Percentiles rank a stretch among this genome's conserved stretches.
These are phyloP conservation scores for Gastrophryne carolinensis DNA, from an alignment of 2,797 vertebrate genomes.

Conservation along the genomic window DNA sequence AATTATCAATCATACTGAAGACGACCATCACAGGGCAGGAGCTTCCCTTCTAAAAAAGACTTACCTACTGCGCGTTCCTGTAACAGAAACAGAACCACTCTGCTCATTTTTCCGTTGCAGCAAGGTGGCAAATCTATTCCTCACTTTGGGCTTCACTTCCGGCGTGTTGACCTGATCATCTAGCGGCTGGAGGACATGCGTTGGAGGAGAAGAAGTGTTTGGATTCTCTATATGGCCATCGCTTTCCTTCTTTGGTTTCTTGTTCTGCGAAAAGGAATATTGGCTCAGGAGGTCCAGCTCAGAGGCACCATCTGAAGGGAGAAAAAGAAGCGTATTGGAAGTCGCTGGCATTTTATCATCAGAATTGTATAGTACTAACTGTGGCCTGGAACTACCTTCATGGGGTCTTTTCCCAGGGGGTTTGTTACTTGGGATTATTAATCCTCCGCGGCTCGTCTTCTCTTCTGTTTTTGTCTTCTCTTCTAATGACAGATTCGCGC, in stretches of 20 bases:
- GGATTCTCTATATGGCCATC: conserved; percentile 34
- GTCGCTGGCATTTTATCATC: background rate
- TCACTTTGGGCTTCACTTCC: conserved; percentile 53
- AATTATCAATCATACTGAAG: too few relatives aligned
- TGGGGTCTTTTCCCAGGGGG: conserved; percentile 76
- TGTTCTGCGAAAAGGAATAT: conserved; percentile 75
- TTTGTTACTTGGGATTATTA: conserved; percentile 72
- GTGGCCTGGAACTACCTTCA: too few relatives aligned
- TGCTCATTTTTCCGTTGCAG: conserved; percentile 80
- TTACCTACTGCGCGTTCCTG: conserved; percentile 86
- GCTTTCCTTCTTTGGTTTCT: conserved; percentile 69
- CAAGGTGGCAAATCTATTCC: conserved; percentile 83
- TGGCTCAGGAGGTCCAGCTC: conserved; percentile 85
- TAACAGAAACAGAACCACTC: conserved; percentile 63
- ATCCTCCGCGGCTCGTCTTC: conserved; percentile 62
- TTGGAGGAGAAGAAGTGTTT: conserved; percentile 23
- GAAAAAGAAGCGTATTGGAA: conserved; percentile 31
- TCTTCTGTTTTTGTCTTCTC: conserved; percentile 51
- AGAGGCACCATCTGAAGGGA: conserved; percentile 70
- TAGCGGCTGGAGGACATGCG: conserved; percentile 21
- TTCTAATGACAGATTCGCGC: background rate
- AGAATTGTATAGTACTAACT: too few relatives aligned
- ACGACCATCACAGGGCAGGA: too few relatives aligned
- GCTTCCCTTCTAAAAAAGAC: background rate
- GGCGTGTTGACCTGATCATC: conserved; percentile 32